Evolutionary conservation across 2,113 vertebrate species (phyloP), one percentile per base, ranked within the genome.

Genomic region (Caranx melampygus): DNA sequence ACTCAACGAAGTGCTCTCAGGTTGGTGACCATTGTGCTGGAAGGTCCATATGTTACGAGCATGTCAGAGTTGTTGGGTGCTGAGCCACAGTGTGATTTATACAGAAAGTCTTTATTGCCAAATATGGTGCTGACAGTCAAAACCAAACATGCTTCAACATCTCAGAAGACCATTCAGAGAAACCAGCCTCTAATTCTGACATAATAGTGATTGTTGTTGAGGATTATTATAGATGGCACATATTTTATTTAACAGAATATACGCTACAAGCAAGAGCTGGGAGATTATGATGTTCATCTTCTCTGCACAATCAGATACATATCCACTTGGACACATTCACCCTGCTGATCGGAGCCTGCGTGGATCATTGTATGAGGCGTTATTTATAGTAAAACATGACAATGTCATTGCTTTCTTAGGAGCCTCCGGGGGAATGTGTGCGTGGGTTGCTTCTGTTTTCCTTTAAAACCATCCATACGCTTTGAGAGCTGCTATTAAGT

Each of bases 331-430:
- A 82, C 54, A 78, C 11, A 26, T 42, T 60, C 15, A 21, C 35
- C 57, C 31, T 76, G 63, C 11, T 52, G 64, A 64, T 47, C 54
- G 60, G 42, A 7, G 68, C 55, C 58, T 60, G 20, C 42, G 64
- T 54, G 58, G 61, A 72, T 84, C 76, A 73, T 60, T 73, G 77
- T 37, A 58, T 66, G 51, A 31, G 15, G 72, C 0, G 64, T 84
- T 92, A 87, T 89, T 89, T 72, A 64, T 79, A 92, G 81, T 81
- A 87, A 85, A 78, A 72, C 68, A 69, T 44, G 68, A 57, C 55
- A 55, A 44, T 58, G 54, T 62, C 82, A 62, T 66, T 55, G 67
- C 60, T 88, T 73, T 44, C 71, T 84, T 4, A 72, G 72, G 83
- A 42, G 44, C 79, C 83, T 84, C 45, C 13, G 18, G 77, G 87